Base-by-base conservation (phyloP, 2,797 vertebrate species). In the Apogon talboti region DNA sequence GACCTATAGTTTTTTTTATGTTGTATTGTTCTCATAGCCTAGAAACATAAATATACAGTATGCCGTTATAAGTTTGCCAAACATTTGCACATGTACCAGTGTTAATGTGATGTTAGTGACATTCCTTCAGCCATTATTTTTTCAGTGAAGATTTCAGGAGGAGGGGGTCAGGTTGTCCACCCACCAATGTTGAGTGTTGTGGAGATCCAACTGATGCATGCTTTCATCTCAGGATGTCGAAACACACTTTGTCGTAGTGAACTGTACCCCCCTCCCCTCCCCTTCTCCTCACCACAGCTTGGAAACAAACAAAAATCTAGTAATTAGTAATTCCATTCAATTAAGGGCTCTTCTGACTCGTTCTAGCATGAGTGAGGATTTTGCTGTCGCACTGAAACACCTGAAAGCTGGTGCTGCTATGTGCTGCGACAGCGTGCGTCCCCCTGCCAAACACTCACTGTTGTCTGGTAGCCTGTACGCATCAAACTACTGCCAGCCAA, bases 341-440 rank as follows among this genome's bases (percentile, higher is more conserved):
- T 78, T 70, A 91, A 93, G 92, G 92, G 92, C 92, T 92, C 74
- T 76, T 82, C 56, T 72, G 72, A 84, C 64, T 82, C n/a, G 45
- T 78, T 63, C 62, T 35, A 62, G 84, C 82, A 86, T 83, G 86
- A 81, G 72, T 69, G 76, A 73, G 76, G 71, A 88, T 57, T 42
- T 47, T 76, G 51, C 69, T 9, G 68, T 66, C 49, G 47, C 66
- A 67, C 18, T 37, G 41, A 56, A 66, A 78, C 70, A 71, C 47
- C 73, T 59, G 46, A 42, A 47, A 50, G 48, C 52, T 16, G 66
- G 63, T 81, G 70, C 53, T 75, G 35, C 54, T 78, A 61, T 45
- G 45, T 59, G 53, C 55, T 73, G 52, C 2, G 7, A 71, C 73
- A 60, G 55, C 12, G 47, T 15, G 28, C 14, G 6, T 9, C 40